These are phyloP conservation scores for Hippolais icterina DNA, from an alignment of 2,113 vertebrate species.

Conservation along the genomic window DNA sequence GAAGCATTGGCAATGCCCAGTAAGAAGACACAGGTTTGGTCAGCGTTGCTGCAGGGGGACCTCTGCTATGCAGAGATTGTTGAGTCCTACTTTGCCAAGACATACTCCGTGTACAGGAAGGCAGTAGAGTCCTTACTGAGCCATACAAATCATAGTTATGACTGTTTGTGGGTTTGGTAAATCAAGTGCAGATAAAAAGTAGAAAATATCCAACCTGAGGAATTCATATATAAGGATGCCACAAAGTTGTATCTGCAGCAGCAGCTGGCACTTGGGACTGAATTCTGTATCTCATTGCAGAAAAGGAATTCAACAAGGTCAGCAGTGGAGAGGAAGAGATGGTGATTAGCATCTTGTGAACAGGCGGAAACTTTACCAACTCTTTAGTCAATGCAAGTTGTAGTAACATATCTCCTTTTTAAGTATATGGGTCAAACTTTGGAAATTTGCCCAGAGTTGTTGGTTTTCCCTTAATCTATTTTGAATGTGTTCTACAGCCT, in stretches of 20 bases:
- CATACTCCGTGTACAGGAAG: accelerated
- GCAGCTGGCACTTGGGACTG: not conserved
- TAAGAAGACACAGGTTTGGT: not conserved
- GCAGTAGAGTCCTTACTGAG: not conserved
- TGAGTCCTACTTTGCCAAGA: not conserved
- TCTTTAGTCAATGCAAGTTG: not conserved
- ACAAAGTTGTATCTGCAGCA: not conserved
- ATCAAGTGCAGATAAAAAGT: not conserved
- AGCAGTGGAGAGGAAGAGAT: not conserved
- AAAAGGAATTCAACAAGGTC: not conserved
- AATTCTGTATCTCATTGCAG: not conserved
- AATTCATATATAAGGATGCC: not conserved
- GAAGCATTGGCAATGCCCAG: not conserved
- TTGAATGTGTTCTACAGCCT: not conserved
- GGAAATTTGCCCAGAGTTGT: not conserved
- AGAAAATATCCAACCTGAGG: not conserved
- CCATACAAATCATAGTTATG: not conserved
- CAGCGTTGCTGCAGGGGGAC: not conserved
- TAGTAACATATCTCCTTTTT: not conserved
- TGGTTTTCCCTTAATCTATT: not conserved
- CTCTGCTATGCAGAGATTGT: not conserved
- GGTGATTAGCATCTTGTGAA: not conserved
- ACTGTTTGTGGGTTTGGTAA: not conserved
- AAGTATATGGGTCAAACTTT: not conserved
- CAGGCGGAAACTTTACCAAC: not conserved